Evolutionary conservation across 2,113 vertebrate species (phyloP), one percentile per base, ranked within the genome.

Genomic region (Mesembrinibis cayennensis): DNA sequence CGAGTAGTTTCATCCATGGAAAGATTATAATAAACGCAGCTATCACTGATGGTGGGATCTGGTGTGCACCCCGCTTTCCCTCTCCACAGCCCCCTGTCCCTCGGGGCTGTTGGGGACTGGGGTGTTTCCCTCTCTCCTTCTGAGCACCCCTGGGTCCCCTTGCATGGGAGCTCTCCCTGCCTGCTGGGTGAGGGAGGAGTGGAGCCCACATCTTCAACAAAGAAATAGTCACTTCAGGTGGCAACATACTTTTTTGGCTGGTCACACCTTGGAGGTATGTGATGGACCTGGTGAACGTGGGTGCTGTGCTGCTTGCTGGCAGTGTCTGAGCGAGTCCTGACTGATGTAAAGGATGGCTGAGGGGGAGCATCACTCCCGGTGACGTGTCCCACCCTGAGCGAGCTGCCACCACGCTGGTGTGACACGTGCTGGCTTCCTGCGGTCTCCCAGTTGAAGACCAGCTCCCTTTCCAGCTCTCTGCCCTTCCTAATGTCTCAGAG

Each of bases 1-100:
- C 0, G 5, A 42, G 14, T 9, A 17, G 42, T 3, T 13, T 23
- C 14, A 25, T 12, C 27, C 2, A 10, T 50, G 23, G 3, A 26
- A 36, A 29, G 38, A 21, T 15, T 61, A 2, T 52, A 16, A 47
- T 16, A 74, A 92, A 36, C 12, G 61, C 63, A 77, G 12, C 40
- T 4, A 2, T 11, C 10, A 0, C 62, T 50, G 62, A 8, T 5
- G 25, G 22, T 34, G 55, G 32, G 34, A 18, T 81, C 72, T 73
- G 72, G 4, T 25, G 13, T n/a, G 59, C 9, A 5, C 8, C 30
- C 16, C 0, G 0, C 11, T 47, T 15, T 77, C 22, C 27, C 53
- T 59, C 66, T 59, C 47, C 58, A 10, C n/a, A 79, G 45, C 15
- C 21, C 30, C 21, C 11, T 16, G 13, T 17, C 10, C 36, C n/a